A percentile compares a stretch with the other conserved stretches of the same genome.
These are phyloP conservation scores for Cylloceria caligata DNA, from an alignment of 2,888 invertebrate species.

Conservation along the genomic window DNA sequence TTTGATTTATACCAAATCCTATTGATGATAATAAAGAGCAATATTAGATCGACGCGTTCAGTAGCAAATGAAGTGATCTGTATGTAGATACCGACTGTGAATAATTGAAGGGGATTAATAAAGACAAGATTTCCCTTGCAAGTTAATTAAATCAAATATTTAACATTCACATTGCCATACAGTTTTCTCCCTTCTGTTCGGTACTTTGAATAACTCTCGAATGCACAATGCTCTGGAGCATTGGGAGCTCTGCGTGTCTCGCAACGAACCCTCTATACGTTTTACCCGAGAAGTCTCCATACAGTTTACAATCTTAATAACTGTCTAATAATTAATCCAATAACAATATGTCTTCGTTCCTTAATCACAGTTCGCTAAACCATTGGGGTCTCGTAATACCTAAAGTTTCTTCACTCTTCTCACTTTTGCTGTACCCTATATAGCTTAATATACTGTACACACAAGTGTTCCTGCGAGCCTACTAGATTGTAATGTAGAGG, in stretches of 20 bases:
- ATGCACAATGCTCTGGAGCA: not conserved
- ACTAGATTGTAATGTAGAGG: not conserved
- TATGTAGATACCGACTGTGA: conserved; percentile 10
- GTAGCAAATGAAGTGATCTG: not conserved
- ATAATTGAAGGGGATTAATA: conserved; percentile 46
- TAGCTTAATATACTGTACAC: not conserved
- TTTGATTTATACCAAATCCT: not conserved
- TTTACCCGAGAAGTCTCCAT: not conserved
- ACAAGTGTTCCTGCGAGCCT: not conserved
- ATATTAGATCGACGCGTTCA: not conserved
- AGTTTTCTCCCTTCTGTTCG: conserved; percentile 6
- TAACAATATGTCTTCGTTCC: conserved; percentile 32
- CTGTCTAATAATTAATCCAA: conserved; percentile 44
- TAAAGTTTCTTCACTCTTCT: conserved; percentile 38
- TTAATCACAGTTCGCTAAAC: conserved; percentile 24
- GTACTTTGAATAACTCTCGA: conserved; percentile 11
- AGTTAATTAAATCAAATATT: conserved; percentile 54
- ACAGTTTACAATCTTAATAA: conserved; percentile 38
- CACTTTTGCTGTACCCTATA: not conserved
- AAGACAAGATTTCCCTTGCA: conserved; percentile 23
- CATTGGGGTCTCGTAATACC: conserved; percentile 34
- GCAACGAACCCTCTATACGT: not conserved
- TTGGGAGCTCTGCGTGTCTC: not conserved
- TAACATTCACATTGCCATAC: conserved; percentile 17
- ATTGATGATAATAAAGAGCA: not conserved